A percentile compares a stretch with the other conserved stretches of the same genome.
These are phyloP conservation scores for Alviniconcha marisindica DNA, from an alignment of 1,140 invertebrate species.

Conservation along the genomic window DNA sequence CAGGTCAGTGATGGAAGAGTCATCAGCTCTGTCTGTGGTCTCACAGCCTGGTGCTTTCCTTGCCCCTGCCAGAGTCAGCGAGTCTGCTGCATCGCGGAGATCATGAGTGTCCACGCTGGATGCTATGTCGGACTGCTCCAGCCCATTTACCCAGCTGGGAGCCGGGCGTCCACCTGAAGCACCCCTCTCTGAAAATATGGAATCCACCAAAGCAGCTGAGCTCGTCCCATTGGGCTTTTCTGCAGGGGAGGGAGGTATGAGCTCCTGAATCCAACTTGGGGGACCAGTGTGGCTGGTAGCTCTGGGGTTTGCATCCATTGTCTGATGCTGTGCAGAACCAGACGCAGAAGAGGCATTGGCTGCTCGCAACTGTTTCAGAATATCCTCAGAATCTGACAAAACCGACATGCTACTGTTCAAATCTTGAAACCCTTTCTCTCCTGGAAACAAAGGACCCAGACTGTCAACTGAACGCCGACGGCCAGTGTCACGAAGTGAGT, in stretches of 20 bases:
- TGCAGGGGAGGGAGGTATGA: neutral
- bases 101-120: constrained; percentile 28
- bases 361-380: constrained; percentile 6
- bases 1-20: constrained; percentile 20
- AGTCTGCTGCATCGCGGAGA: neutral
- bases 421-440: neutral
- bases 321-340: too few relatives aligned
- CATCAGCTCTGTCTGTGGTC: neutral
- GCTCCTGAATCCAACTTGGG: constrained; percentile 31
- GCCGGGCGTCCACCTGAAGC: constrained; percentile 6
- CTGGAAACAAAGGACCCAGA: neutral
- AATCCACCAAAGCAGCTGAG: constrained; percentile 45
- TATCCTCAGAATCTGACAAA: constrained; percentile 12
- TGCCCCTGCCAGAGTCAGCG: neutral
- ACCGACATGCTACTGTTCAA: neutral
- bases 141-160: constrained; percentile 62
- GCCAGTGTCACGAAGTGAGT: neutral
- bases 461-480: constrained; percentile 37
- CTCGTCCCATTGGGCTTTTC: neutral
- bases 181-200: constrained; percentile 14
- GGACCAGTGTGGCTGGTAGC: constrained; percentile 3
- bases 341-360: neutral
- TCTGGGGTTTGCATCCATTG: too few relatives aligned
- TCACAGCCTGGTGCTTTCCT: neutral
- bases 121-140: constrained; percentile 53